Conservation (phyloP, 2,113 vertebrate species). For the Ondatra zibethicus region DNA sequence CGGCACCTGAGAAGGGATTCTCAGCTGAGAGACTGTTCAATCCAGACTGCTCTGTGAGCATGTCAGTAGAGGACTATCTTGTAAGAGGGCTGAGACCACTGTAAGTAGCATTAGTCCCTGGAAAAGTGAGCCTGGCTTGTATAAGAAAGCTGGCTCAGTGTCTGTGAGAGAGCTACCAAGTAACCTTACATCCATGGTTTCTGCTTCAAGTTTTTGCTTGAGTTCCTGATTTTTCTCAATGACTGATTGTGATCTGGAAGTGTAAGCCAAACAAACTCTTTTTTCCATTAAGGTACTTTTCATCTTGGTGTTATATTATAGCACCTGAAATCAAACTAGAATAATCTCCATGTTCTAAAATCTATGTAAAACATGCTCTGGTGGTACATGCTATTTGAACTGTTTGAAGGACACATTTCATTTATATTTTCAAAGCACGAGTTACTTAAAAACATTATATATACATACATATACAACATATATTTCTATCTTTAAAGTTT, state of each 20-base stretch:
- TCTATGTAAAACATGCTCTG: not conserved
- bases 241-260: not conserved
- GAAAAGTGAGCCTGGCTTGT: not conserved
- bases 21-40: not conserved
- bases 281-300: not conserved
- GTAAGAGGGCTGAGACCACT: not conserved
- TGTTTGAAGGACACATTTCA: not conserved
- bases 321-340: not conserved
- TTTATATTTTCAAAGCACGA: constrained; percentile 4
- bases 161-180: not conserved
- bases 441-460: not conserved
- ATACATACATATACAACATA: not conserved
- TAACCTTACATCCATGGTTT: not conserved
- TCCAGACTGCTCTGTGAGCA: not conserved
- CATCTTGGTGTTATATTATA: not conserved
- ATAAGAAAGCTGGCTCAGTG: not conserved
- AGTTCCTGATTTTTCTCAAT: not conserved
- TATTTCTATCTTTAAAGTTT: not conserved
- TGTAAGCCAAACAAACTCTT: not conserved
- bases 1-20: not conserved
- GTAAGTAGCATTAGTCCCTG: not conserved
- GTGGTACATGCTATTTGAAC: not conserved
- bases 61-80: not conserved
- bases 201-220: too few relatives aligned
- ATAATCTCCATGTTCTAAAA: not conserved